Evolutionary conservation across 2,888 invertebrate species (phyloP), one percentile per base, ranked within the genome.

Genomic region (Apoda limacodes): DNA sequence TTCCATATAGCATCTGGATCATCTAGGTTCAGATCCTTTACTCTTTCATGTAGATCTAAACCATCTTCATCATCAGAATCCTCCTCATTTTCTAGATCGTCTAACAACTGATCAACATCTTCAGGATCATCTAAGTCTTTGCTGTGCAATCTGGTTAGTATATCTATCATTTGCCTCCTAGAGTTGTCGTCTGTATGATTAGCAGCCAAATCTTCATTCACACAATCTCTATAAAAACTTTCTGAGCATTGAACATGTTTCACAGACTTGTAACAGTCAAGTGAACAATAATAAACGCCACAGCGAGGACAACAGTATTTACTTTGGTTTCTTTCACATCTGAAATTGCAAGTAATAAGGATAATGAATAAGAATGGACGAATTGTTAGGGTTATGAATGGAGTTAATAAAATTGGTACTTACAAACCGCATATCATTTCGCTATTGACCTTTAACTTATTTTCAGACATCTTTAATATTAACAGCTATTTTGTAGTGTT

Each of bases 231-330:
- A 58, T 95, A 98, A 65, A 98, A 98, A 22, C 80, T 80, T 70
- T 98, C 97, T 0, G 95, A 93, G 55, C 98, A 98, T 45, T 88
- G 80, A 1, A 81, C 52, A 67, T 98, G 98, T 12, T 72, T 70
- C 32, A 85, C 81, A 0, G 89, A 86, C 57, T 90, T 89, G 60
- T 96, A 98, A 62, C 98, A 98, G 7, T 69, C 64, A 0, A 92
- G 56, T 0, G 93, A 92, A 57, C 98, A 98, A 61, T 95, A 98
- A 1, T 82, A 60, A 6, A 87, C 65, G 43, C 87, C 87, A 61
- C 98, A 98, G 44, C 88, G 85, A 2, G 97, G 96, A 52, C 98
- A 98, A 28, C 88, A 87, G 61, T 98, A 98, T 52, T 85, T 88
- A 29, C 85, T 85, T 12, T 61, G 40, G 0, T 67, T 75, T 34